These are phyloP conservation scores for Chaetophractus vellerosus DNA, from an alignment of 2,797 vertebrate genomes.

Conservation along the genomic window DNA sequence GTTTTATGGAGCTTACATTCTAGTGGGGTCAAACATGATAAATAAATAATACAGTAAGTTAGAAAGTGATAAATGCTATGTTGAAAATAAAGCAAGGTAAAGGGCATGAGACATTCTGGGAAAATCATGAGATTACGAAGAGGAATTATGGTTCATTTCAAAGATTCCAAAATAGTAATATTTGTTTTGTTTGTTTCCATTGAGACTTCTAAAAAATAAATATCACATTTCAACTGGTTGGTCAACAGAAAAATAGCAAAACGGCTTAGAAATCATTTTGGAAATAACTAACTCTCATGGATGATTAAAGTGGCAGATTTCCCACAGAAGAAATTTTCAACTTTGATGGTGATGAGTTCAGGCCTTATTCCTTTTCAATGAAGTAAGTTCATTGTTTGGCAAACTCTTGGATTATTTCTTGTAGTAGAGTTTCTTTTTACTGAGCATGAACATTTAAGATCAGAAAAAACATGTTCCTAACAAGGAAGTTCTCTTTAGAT, in stretches of 20 bases:
- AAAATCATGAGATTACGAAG: constrained; percentile 40
- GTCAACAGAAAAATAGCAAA: constrained; percentile 48
- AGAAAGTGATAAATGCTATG: constrained; percentile 4
- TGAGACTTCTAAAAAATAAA: constrained; percentile 33
- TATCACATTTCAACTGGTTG: not conserved
- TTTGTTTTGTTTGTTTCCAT: constrained; percentile 21
- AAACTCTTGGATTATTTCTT: constrained; percentile 45
- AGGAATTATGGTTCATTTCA: constrained; percentile 12
- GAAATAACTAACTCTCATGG: constrained; percentile 32
- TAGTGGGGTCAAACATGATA: not conserved
- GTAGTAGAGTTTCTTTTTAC: constrained; percentile 60
- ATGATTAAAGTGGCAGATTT: constrained; percentile 50
- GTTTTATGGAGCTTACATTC: not conserved
- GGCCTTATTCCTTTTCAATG: constrained; percentile 51
- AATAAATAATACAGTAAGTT: not conserved
- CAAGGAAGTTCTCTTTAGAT: constrained; percentile 64
- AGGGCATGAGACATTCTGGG: not conserved
- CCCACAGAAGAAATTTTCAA: constrained; percentile 40
- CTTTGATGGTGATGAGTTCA: constrained; percentile 9
- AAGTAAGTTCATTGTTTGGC: constrained; percentile 40
- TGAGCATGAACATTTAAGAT: constrained; percentile 70
- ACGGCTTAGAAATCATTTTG: constrained; percentile 29
- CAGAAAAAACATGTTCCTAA: constrained; percentile 73
- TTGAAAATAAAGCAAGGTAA: constrained; percentile 24
- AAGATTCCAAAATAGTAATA: constrained; percentile 32